Evolutionary conservation across 1,140 invertebrate species (phyloP), one percentile per base, ranked within the genome.

Genomic region (Pentalonia nigronervosa): DNA sequence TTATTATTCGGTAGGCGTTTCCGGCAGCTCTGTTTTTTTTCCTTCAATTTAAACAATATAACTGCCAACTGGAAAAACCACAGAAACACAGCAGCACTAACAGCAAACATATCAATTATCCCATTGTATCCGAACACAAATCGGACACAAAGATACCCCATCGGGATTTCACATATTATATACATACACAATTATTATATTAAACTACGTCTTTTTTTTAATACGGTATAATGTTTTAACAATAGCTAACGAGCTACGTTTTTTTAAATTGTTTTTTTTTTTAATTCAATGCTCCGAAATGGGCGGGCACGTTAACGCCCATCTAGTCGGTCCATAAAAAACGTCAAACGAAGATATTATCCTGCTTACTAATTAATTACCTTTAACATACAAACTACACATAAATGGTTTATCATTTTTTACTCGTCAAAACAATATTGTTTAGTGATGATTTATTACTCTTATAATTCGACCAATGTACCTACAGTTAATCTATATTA

Each of bases 131-230:
- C 67, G 90, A 93, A 53, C 67, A 86, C 81, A 30, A 93, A 93
- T 93, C 91, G 91, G 91, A 86, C 91, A 93, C 91, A 93, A 93
- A 93, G 91, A 93, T 93, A 93, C 91, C 91, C 91, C 91, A 93
- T 93, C 45, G 91, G 91, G 91, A 93, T 93, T 86, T 86, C 81
- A 84, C 34, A 93, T 86, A 91, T 81, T 91, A 91, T 48, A 91
- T 83, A 92, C 76, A 84, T 92, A 92, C 67, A 91, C 47, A 83
- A 90, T 91, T 84, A 81, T 48, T 83, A 53, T 86, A 83, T 17
- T 83, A 53, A 83, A 93, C 48, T 53, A 56, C 89, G 89, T 90
- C 34, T 83, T 86, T 93, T 41, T 53, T 86, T 91, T 34, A 53
- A 84, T 50, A 81, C 48, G 81, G 91, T 93, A 86, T 86, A 93